Percentiles rank a stretch among this genome's conserved stretches.
Evolutionary conservation across 1,140 invertebrate genomes (phyloP).

Genomic region (Scaptomyza pallida): DNA sequence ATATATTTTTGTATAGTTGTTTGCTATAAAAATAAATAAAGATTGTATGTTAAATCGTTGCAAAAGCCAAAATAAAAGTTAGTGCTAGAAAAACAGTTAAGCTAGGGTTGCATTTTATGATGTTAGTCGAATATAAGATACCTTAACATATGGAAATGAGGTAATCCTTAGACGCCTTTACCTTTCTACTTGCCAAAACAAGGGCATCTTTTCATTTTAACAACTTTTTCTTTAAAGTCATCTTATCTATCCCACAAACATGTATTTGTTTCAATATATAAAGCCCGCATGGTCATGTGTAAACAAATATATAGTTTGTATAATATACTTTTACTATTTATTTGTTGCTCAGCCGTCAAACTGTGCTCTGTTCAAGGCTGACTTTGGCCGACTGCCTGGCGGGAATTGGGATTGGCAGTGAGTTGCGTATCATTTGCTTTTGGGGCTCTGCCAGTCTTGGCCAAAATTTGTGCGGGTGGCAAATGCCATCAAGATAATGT

Average conservation of each 20-base stretch:
- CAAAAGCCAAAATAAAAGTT: slow-evolving; percentile 16
- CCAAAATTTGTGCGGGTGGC: slow-evolving; percentile 37
- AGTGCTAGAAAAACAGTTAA: slow-evolving; percentile 30
- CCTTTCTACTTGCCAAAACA: too few relatives aligned
- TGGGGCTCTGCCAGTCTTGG: neutral
- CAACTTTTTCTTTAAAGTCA: neutral
- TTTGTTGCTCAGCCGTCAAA: slow-evolving; percentile 72
- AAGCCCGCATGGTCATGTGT: slow-evolving; percentile 20
- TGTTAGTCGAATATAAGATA: neutral
- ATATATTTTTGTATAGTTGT: slow-evolving; percentile 11
- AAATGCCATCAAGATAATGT: slow-evolving; percentile 50
- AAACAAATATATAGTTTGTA: slow-evolving; percentile 13
- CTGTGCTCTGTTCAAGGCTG: slow-evolving; percentile 72
- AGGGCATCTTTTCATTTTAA: too few relatives aligned
- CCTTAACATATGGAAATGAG: neutral
- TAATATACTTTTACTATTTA: slow-evolving; percentile 32
- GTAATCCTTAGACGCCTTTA: too few relatives aligned
- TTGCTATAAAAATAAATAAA: slow-evolving; percentile 62
- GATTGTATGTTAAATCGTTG: slow-evolving; percentile 48
- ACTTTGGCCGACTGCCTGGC: slow-evolving; percentile 32
- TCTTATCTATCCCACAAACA: neutral
- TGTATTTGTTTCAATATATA: slow-evolving; percentile 5
- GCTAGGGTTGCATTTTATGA: neutral
- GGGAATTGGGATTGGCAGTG: slow-evolving; percentile 40
- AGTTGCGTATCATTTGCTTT: slow-evolving; percentile 18